Conservation (phyloP, 2,888 invertebrate species). For the Tridacna crocea region DNA sequence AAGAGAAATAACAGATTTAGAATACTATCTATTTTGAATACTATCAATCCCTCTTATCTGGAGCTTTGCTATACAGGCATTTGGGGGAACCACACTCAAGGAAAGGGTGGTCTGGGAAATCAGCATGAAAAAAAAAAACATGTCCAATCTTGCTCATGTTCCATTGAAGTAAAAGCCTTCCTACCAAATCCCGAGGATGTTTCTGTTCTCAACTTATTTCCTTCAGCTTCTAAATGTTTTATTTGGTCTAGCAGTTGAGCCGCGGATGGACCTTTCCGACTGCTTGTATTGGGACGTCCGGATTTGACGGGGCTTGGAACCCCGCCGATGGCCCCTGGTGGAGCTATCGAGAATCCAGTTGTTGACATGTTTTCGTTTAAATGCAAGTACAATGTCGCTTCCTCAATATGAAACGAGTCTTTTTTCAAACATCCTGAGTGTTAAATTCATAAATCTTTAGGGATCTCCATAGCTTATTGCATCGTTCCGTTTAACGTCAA, state of each 20-base stretch:
- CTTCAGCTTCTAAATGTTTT: slow-evolving; percentile 73
- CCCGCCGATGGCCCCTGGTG: slow-evolving; percentile 55
- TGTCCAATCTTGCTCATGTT: slow-evolving; percentile 55
- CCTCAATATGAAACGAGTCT: background rate
- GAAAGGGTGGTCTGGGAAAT: no score
- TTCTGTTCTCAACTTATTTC: slow-evolving; percentile 71
- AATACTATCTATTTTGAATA: no score
- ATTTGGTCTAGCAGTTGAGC: slow-evolving; percentile 71
- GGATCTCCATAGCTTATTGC: background rate
- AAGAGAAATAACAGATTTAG: no score
- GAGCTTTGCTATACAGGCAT: no score
- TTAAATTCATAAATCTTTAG: background rate
- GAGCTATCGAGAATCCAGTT: slow-evolving; percentile 58
- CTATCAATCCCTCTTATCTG: no score
- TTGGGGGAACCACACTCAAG: no score
- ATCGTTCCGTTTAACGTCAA: background rate
- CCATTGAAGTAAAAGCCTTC: slow-evolving; percentile 10
- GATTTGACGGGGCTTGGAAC: slow-evolving; percentile 47
- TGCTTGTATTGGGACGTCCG: slow-evolving; percentile 25
- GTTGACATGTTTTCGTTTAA: slow-evolving; percentile 14
- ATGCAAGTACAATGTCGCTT: background rate
- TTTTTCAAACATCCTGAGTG: background rate
- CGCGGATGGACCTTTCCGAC: slow-evolving; percentile 49
- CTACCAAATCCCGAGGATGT: slow-evolving; percentile 45
- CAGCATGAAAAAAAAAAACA: slow-evolving; percentile 45